Percentiles rank a stretch among this genome's conserved stretches.
Evolutionary conservation across 2,113 vertebrate species (phyloP).

Genomic region (Osmerus eperlanus): DNA sequence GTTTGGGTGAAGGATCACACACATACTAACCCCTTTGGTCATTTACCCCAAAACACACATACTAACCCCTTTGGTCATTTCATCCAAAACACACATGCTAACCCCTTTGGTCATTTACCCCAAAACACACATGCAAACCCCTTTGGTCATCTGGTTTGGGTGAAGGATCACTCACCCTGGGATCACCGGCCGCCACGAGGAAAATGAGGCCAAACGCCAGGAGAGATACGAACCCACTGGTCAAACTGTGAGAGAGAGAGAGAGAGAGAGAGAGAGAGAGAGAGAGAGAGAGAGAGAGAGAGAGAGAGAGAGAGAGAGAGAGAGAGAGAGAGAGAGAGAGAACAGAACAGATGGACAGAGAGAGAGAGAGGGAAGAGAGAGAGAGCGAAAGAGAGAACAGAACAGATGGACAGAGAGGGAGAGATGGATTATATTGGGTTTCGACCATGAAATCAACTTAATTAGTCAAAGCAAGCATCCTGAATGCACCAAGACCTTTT

Average conservation of each 20-base stretch:
- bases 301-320: neutral
- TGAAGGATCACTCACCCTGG: conserved; percentile 53
- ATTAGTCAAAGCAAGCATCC: conserved; percentile 24
- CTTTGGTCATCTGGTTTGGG: neutral
- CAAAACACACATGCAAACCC: too few species aligned
- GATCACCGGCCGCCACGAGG: conserved; percentile 63
- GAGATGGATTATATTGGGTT: conserved; percentile 1
- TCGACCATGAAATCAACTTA: conserved; percentile 23
- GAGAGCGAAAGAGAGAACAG: neutral
- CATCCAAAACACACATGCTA: too few species aligned
- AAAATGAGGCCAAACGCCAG: conserved; percentile 67
- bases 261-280: neutral
- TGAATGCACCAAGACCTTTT: conserved; percentile 19
- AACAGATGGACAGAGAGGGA: neutral
- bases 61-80: too few species aligned
- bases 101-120: too few species aligned
- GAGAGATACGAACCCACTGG: conserved; percentile 56
- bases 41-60: too few species aligned
- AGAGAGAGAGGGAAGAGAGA: neutral
- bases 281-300: neutral
- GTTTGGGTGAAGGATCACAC: conserved; percentile 6
- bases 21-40: conserved; percentile 26
- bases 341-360: conserved; percentile 49
- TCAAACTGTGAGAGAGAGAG: conserved; percentile 45
- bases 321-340: conserved; percentile 35